These are phyloP conservation scores for Drosophila cognata DNA, from an alignment of 2,888 invertebrate genomes.

Conservation along the genomic window DNA sequence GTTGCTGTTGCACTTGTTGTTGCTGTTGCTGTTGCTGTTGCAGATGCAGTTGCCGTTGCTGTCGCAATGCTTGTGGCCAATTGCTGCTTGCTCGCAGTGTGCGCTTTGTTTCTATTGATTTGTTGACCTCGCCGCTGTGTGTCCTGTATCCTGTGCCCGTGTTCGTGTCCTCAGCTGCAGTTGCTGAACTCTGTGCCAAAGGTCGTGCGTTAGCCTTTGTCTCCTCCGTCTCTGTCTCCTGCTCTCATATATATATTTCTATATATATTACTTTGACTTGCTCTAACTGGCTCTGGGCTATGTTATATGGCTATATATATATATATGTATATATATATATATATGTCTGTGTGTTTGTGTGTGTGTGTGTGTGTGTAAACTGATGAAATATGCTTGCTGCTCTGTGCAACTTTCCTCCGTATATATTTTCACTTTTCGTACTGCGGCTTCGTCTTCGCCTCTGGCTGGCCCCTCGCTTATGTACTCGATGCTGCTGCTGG, in stretches of 20 bases:
- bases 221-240: constrained; percentile 45
- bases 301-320: constrained; percentile 53
- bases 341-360: constrained; percentile 6
- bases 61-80: constrained; percentile 32
- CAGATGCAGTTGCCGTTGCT: constrained; percentile 11
- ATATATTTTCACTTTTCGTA: constrained; percentile 78
- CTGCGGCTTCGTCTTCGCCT: constrained; percentile 50
- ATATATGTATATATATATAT: neutral
- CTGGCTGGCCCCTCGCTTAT: constrained; percentile 44
- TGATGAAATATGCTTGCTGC: constrained; percentile 78
- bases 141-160: constrained; percentile 16
- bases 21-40: constrained; percentile 17
- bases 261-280: constrained; percentile 42
- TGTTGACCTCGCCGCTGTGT: constrained; percentile 59
- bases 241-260: neutral
- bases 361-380: constrained; percentile 49
- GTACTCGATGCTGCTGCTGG: constrained; percentile 46
- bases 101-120: constrained; percentile 65
- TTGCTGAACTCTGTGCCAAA: constrained; percentile 76
- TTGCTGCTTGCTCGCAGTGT: constrained; percentile 44
- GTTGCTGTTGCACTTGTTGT: constrained; percentile 22
- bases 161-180: constrained; percentile 50
- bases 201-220: constrained; percentile 81
- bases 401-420: constrained; percentile 62
- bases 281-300: constrained; percentile 50